Conservation (phyloP, 2,113 vertebrate species). For the Astatoreochromis straeleni region DNA sequence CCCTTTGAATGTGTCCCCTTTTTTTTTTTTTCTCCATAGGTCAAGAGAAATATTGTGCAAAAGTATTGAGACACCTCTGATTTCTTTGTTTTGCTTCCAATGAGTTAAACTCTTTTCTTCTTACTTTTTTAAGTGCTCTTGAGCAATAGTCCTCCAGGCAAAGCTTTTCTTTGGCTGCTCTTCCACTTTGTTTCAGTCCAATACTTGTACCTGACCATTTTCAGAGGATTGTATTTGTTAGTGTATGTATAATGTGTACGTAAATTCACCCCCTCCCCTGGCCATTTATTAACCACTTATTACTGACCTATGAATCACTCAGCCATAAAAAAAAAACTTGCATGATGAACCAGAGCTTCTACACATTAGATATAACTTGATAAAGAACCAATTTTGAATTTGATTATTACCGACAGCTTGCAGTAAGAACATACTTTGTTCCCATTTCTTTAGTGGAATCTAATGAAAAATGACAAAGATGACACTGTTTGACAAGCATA, state of each 20-base stretch:
- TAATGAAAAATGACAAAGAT: not conserved
- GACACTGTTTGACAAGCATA: not conserved
- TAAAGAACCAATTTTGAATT: not conserved
- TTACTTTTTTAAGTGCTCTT: not conserved
- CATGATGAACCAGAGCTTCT: not conserved
- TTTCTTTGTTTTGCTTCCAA: not conserved
- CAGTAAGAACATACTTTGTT: fast-evolving
- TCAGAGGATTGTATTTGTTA: not conserved
- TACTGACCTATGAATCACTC: not conserved
- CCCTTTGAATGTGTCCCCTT: not conserved
- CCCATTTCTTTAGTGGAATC: not conserved
- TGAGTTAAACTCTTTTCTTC: not conserved
- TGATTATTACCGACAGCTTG: not conserved
- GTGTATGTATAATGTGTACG: not conserved
- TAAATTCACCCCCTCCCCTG: not conserved
- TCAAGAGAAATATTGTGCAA: not conserved
- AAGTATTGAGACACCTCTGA: not conserved
- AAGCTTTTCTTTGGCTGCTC: not conserved
- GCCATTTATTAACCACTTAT: not conserved
- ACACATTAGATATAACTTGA: not conserved
- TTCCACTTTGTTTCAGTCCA: not conserved
- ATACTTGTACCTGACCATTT: not conserved
- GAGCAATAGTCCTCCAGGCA: not conserved
- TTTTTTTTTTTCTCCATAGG: not conserved
- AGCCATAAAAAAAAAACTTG: not conserved